Percentiles rank a stretch among this genome's conserved stretches.
phyloP scores from a whole-genome alignment of 2,888 invertebrate species.

The Mycalesis mineus region DNA sequence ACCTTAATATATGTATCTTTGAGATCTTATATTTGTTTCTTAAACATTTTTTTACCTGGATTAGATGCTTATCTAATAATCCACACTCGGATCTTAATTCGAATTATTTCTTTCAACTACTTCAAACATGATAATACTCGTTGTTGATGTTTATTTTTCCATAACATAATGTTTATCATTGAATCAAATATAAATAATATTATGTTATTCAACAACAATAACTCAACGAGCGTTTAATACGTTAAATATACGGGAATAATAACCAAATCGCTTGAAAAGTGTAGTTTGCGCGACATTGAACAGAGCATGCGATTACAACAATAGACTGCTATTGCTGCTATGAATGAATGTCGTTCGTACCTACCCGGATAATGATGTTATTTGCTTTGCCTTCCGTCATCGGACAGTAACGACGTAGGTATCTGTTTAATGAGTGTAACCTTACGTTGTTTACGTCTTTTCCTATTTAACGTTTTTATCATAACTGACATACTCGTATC shows the following conservation, averaged over 20 bases:
- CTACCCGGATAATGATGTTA: conserved; percentile 66
- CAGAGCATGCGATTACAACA: conserved; percentile 58
- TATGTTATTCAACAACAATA: neutral
- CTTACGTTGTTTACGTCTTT: conserved; percentile 27
- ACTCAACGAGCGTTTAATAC: conserved; percentile 5
- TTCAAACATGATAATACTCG: too few relatives aligned
- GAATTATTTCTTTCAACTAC: too few relatives aligned
- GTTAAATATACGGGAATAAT: conserved; percentile 31
- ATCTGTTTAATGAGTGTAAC: conserved; percentile 29
- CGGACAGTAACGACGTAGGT: conserved; percentile 38
- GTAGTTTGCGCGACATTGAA: conserved; percentile 64
- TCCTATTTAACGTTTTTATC: conserved; percentile 13
- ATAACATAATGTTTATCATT: neutral
- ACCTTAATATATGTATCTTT: too few relatives aligned
- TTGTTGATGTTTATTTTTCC: too few relatives aligned
- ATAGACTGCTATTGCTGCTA: conserved; percentile 57
- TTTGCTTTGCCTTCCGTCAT: conserved; percentile 69
- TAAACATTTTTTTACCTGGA: too few relatives aligned
- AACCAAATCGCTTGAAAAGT: conserved; percentile 35
- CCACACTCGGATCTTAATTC: too few relatives aligned
- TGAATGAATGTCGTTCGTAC: conserved; percentile 58
- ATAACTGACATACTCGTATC: neutral
- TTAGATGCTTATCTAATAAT: too few relatives aligned
- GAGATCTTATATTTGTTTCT: too few relatives aligned
- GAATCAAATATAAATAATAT: neutral